Percentiles rank a stretch among this genome's conserved stretches.
phyloP scores from a whole-genome alignment of 1,140 invertebrate species.

The Meloidogyne chitwoodi region DNA sequence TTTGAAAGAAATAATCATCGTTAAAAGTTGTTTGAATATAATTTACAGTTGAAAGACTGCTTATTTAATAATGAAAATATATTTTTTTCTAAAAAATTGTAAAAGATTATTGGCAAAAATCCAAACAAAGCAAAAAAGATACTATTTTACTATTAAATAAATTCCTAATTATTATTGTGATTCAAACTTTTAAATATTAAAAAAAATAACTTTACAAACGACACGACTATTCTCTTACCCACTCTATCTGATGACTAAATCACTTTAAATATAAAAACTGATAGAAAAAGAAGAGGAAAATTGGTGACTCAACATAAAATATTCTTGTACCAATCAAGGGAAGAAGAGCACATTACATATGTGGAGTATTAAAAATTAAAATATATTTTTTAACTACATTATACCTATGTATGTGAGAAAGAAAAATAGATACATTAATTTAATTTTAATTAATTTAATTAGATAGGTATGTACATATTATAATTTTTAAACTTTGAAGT shows the following conservation, averaged over 20 bases:
- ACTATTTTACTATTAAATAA: no score
- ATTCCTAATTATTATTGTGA: no score
- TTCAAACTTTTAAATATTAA: not conserved
- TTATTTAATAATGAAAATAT: not conserved
- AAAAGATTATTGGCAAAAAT: no score
- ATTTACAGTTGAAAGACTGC: not conserved
- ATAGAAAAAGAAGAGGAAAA: not conserved
- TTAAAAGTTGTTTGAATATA: not conserved
- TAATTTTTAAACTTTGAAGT: no score
- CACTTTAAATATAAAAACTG: not conserved
- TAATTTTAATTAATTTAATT: no score
- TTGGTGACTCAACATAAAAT: not conserved
- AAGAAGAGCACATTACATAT: not conserved
- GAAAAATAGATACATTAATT: no score
- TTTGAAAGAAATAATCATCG: not conserved
- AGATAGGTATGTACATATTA: no score
- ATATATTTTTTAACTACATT: not conserved
- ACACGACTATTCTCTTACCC: not conserved
- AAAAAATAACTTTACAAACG: not conserved
- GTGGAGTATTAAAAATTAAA: not conserved
- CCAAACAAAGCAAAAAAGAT: no score
- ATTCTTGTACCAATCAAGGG: not conserved
- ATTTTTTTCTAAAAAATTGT: no score
- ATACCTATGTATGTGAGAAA: no score
- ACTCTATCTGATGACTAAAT: not conserved